phyloP scores from a whole-genome alignment of 2,888 invertebrate genomes.

The Drosophila testacea region DNA sequence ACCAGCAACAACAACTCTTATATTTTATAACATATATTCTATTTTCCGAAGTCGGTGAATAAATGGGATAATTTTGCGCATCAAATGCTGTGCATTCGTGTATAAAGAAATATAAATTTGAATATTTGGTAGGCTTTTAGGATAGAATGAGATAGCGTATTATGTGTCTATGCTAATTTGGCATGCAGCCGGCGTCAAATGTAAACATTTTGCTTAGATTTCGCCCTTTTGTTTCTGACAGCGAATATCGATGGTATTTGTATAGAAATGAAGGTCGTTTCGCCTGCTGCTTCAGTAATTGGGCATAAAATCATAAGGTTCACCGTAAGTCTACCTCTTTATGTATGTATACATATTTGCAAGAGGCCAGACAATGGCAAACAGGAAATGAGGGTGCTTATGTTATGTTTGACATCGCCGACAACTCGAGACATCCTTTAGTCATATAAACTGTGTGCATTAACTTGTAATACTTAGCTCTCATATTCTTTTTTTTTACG shows the following conservation, averaged over 20 bases:
- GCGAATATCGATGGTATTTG: constrained; percentile 54
- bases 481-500: constrained; percentile 39
- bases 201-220: constrained; percentile 59
- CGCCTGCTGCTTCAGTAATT: constrained; percentile 41
- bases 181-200: constrained; percentile 59
- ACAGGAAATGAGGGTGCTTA: constrained; percentile 56
- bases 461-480: constrained; percentile 38
- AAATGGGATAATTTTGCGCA: constrained; percentile 73
- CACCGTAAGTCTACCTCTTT: not conserved
- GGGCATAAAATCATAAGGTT: constrained; percentile 33
- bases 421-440: constrained; percentile 27
- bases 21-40: not conserved
- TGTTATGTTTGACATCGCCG: constrained; percentile 33
- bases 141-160: not conserved
- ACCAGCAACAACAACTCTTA: not conserved
- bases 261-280: constrained; percentile 26
- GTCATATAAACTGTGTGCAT: constrained; percentile 26
- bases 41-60: constrained; percentile 37
- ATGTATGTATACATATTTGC: constrained; percentile 30
- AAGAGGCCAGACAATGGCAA: constrained; percentile 49
- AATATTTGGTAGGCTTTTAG: constrained; percentile 33
- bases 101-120: constrained; percentile 61
- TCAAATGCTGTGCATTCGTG: constrained; percentile 71
- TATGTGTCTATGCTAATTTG: constrained; percentile 68
- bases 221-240: constrained; percentile 42